Evolutionary conservation across 2,888 invertebrate genomes (phyloP).

Genomic region (Cantharis nigra): DNA sequence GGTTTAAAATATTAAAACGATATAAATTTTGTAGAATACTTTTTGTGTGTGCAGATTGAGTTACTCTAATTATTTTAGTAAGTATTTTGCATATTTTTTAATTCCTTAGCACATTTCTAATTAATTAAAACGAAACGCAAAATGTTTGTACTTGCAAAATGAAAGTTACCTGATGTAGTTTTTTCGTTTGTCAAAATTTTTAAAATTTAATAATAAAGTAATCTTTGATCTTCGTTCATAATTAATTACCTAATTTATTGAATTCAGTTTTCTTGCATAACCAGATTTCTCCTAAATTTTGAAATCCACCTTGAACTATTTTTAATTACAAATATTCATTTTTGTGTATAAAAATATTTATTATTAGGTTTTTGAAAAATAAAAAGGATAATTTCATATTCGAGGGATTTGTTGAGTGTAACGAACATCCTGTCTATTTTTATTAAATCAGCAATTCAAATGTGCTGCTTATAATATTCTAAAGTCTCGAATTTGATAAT

Average conservation of each 20-base stretch:
- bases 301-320: background rate
- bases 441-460: background rate
- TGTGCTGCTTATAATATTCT: background rate
- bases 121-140: background rate
- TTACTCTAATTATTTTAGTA: background rate
- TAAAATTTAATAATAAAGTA: background rate
- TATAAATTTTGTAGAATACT: background rate
- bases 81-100: background rate
- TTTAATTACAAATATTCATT: background rate
- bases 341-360: background rate
- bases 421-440: background rate
- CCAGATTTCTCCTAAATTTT: background rate
- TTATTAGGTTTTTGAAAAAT: background rate
- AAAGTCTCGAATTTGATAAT: background rate
- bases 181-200: background rate
- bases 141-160: background rate
- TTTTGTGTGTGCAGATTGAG: background rate
- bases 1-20: background rate
- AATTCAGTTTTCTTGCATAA: background rate
- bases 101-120: background rate
- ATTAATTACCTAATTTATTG: background rate
- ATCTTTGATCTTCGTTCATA: background rate
- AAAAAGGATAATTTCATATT: background rate
- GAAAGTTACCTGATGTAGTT: background rate
- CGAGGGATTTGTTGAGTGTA: background rate